Conservation (phyloP, 1,140 invertebrate genomes). For the Akabosia matsudoensis region DNA sequence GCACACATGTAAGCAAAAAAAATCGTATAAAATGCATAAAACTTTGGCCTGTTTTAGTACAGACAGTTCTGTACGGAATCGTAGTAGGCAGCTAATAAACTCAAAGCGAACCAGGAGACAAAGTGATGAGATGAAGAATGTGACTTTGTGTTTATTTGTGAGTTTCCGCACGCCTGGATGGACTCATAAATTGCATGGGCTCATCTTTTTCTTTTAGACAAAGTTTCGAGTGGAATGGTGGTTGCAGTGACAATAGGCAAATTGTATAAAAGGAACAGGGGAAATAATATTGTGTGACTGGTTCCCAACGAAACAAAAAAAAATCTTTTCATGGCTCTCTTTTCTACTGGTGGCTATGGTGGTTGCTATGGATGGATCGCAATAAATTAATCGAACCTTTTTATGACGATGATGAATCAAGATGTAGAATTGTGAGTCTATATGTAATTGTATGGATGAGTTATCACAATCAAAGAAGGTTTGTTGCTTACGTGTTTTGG, state of each 20-base stretch:
- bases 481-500: slow-evolving; percentile 86
- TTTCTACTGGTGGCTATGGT: background rate
- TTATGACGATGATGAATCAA: no score
- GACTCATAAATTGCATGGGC: background rate
- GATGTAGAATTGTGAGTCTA: background rate
- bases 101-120: background rate
- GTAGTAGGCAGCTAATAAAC: background rate
- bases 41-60: background rate
- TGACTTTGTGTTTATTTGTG: background rate
- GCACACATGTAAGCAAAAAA: background rate
- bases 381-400: background rate
- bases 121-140: background rate
- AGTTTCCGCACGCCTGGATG: slow-evolving; percentile 5
- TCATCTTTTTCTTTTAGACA: background rate
- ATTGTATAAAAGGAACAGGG: no score
- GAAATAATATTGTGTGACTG: no score
- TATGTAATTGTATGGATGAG: background rate
- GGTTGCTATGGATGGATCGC: background rate
- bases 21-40: background rate
- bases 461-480: slow-evolving; percentile 2
- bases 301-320: background rate
- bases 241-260: no score
- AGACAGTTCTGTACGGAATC: background rate
- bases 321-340: background rate
- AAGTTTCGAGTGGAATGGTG: background rate